These are phyloP conservation scores for Cichladusa arquata DNA, from an alignment of 2,113 vertebrate species.

Conservation along the genomic window DNA sequence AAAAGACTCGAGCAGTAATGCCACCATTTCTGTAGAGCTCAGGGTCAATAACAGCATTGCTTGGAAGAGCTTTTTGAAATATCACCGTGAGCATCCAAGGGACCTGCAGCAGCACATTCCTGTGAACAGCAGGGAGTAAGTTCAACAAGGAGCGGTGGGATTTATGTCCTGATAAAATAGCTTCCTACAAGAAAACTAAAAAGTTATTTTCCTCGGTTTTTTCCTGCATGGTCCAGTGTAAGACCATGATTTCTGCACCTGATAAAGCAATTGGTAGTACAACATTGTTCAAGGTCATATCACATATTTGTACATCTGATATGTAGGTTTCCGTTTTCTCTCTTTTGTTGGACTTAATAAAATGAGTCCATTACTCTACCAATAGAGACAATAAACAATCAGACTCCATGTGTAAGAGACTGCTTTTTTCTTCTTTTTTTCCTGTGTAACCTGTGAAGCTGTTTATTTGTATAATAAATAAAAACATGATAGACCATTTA, in stretches of 20 bases:
- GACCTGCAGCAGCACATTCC: not conserved
- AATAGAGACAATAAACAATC: not conserved
- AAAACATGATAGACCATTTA: not conserved
- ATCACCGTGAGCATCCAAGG: not conserved
- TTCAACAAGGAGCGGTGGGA: not conserved
- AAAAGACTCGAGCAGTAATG: not conserved
- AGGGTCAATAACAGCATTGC: not conserved
- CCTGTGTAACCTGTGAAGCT: not conserved
- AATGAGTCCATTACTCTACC: not conserved
- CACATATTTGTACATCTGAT: not conserved
- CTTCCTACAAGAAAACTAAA: not conserved
- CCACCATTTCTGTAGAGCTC: not conserved
- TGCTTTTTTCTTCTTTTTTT: not conserved
- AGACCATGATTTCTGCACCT: not conserved
- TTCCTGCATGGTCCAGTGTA: not conserved
- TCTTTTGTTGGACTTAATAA: not conserved
- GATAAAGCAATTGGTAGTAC: not conserved
- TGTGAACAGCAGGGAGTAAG: not conserved
- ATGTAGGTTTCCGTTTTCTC: rapidly evolving
- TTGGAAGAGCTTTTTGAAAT: not conserved
- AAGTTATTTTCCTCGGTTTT: not conserved
- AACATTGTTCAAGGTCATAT: not conserved
- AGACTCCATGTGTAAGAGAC: not conserved
- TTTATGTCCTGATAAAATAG: not conserved
- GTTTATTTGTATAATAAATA: not conserved